Evolutionary conservation across 2,113 vertebrate genomes (phyloP).

Genomic region (Tor tambroides): DNA sequence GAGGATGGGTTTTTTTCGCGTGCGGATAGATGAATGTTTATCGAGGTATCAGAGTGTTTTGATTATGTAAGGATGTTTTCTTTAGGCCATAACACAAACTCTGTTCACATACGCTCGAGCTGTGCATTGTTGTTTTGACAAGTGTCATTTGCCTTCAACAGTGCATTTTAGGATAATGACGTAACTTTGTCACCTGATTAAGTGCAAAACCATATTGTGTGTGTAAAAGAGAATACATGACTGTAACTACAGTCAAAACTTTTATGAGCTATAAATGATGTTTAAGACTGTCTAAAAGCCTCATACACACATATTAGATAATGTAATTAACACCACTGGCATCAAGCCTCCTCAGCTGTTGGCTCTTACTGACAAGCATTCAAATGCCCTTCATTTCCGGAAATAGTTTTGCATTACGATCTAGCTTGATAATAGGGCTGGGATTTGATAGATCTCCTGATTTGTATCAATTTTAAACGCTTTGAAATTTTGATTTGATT

Average conservation of each 20-base stretch:
- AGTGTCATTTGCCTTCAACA: neutral
- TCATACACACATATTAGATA: neutral
- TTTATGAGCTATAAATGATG: neutral
- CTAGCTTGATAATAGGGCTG: neutral
- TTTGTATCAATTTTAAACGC: neutral
- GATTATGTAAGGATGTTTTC: slow-evolving; percentile 22
- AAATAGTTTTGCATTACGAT: neutral
- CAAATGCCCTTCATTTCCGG: neutral
- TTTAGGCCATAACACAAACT: neutral
- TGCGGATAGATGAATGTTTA: slow-evolving; percentile 10
- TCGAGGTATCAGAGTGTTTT: neutral
- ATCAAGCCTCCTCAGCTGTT: neutral
- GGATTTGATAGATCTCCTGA: neutral
- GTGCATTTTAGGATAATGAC: neutral
- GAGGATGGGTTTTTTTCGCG: neutral
- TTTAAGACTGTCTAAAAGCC: neutral
- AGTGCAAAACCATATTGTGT: neutral
- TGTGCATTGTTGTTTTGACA: slow-evolving; percentile 9
- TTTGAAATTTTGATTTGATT: neutral
- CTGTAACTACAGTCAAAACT: neutral
- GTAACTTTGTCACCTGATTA: neutral
- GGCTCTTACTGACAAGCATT: slow-evolving; percentile 12
- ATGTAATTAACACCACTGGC: neutral
- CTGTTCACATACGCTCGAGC: neutral
- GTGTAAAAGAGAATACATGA: neutral